Evolutionary conservation across 1,140 invertebrate genomes (phyloP), one percentile per base, ranked within the genome.

Genomic region (Aporrectodea caliginosa): DNA sequence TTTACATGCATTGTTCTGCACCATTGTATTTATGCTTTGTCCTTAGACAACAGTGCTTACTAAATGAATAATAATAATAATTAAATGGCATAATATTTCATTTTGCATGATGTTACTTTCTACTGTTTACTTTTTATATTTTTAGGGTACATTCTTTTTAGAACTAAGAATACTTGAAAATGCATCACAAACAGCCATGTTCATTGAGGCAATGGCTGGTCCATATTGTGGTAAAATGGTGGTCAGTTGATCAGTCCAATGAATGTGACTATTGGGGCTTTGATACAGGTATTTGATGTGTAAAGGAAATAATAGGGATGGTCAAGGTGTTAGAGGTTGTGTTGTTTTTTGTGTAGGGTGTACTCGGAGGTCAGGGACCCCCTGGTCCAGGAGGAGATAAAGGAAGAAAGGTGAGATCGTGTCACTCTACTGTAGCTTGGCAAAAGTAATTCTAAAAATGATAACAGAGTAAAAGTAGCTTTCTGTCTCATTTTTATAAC

Each of bases 361-460:
- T 76, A 2, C 32, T 76, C 27, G 75, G 75, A 58, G 33, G 33
- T 0, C 33, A 35, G 16, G 75, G 75, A 30, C 75, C 75, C 27
- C 43, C 75, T 43, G 75, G 75, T 43, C 22, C 75, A 27, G 12
- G 27, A 27, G 75, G 75, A 16, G 75, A 76, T n/a, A 76, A 76
- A 76, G 75, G 75, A 58, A 76, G 27, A 76, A 76, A 76, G 35
- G 75, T 76, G 27, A 27, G 14, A 14, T 14, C 58, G 14, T 68
- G 58, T 68, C 27, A 68, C 27, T 68, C 27, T 16, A 16, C 27
- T 16, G 14, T 27, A 68, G 58, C 27, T 68, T 68, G 58, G 58
- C 14, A 14, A 16, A 68, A 16, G 14, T 68, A 16, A 14, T 68
- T 68, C 14, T 27, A 14, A n/a, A 68, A 16, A 16, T 68, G 14